Base-by-base conservation (phyloP, 2,797 vertebrate species). In the Brachyrhaphis roseni region DNA sequence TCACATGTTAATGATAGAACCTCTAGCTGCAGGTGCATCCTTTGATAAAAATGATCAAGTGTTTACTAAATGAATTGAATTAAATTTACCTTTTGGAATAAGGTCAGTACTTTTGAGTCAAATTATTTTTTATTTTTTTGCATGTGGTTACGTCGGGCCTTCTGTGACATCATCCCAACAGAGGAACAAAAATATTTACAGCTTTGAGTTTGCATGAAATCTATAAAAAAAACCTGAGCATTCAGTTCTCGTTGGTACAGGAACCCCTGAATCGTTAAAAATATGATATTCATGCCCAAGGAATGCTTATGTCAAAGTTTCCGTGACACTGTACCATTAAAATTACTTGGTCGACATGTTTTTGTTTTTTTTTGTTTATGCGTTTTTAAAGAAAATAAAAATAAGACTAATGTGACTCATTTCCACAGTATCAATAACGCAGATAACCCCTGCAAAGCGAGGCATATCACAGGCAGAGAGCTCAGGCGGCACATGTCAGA, bases 381-480 rank as follows among this genome's bases (percentile, higher is more conserved):
- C 4, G 5, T 31, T n/a, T 28, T 55, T 43, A 8, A 41, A 41
- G 8, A 41, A 41, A 43, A 7, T 8, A 18, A 70, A 78, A 74
- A 55, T 68, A 26, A 59, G 28, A 71, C 62, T 39, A 71, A 62
- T 62, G 8, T 76, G 71, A 72, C 53, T 51, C 57, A 80, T 82
- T 80, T 88, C 73, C 45, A 36, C 66, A 26, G 74, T 62, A 87
- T 84, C 83, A 87, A 76, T 79, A 77, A 83, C 39, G 74, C 51
- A 70, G 68, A 79, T 72, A 81, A 81, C 84, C 75, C 41, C 72
- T 49, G 72, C 47, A 76, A 71, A 34, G 51, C 64, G 46, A 53
- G 78, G 83, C 81, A 47, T 51, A 78, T 86, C 81, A 80, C 78
- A 83, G 78, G 77, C 84, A 53, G 74, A 49, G 74, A 84, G 81